A percentile compares a stretch with the other conserved stretches of the same genome.
These are phyloP conservation scores for Lacanobia wlatinum DNA, from an alignment of 2,888 invertebrate genomes.

Conservation along the genomic window DNA sequence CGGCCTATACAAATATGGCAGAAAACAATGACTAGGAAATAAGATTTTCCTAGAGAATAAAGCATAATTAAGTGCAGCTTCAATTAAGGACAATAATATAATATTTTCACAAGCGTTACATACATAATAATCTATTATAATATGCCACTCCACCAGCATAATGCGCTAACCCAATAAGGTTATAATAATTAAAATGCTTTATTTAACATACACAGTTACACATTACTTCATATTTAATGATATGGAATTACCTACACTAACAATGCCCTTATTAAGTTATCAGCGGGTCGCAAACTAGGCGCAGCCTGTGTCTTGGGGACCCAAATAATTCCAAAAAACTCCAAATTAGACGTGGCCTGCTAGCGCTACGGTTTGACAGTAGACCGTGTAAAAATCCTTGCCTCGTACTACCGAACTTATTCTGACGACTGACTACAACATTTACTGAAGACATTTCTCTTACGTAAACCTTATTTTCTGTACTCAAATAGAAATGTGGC, in stretches of 20 bases:
- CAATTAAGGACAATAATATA: neutral
- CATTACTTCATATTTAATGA: too few relatives aligned
- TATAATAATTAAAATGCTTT: too few relatives aligned
- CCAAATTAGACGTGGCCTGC: too few relatives aligned
- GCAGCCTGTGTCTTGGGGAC: too few relatives aligned
- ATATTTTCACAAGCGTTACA: neutral
- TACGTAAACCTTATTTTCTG: slow-evolving; percentile 59
- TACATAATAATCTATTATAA: slow-evolving; percentile 19
- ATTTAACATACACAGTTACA: too few relatives aligned
- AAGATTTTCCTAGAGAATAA: neutral
- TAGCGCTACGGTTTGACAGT: too few relatives aligned
- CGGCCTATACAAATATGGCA: neutral
- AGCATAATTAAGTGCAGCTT: neutral
- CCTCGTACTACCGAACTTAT: slow-evolving; percentile 17
- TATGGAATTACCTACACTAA: too few relatives aligned
- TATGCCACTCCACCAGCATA: slow-evolving; percentile 28
- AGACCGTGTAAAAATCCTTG: slow-evolving; percentile 24
- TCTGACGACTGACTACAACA: slow-evolving; percentile 44
- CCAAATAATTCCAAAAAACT: too few relatives aligned
- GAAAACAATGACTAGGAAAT: neutral
- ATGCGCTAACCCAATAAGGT: slow-evolving; percentile 22
- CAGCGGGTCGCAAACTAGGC: too few relatives aligned
- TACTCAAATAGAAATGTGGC: slow-evolving; percentile 65
- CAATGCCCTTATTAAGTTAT: too few relatives aligned
- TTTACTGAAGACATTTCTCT: slow-evolving; percentile 53